A percentile compares a stretch with the other conserved stretches of the same genome.
Evolutionary conservation across 53 echinoderm and acorn worm species (phyloP).

Genomic region (Crossaster papposus): DNA sequence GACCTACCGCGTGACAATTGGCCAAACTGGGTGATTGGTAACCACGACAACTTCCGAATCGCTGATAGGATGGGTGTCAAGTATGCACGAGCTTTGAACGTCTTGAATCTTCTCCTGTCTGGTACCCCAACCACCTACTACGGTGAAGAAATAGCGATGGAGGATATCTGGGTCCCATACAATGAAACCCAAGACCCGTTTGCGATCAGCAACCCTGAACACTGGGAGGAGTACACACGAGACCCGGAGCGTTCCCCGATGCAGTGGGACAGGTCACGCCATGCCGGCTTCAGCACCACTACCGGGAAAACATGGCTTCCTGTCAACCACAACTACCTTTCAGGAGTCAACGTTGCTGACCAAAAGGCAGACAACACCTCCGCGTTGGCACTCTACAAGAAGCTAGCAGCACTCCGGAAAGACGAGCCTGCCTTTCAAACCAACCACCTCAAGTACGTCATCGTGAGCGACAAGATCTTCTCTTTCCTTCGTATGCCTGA

Average conservation of each 20-base stretch:
- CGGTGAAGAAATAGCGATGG: conserved; percentile 93
- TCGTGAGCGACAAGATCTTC: conserved; percentile 69
- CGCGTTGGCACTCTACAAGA: conserved; percentile 75
- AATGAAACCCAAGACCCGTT: conserved; percentile 78
- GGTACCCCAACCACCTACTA: conserved; percentile 95
- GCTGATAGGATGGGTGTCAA: conserved; percentile 66
- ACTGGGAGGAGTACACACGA: conserved; percentile 79
- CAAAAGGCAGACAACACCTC: conserved; percentile 65
- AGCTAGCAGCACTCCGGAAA: conserved; percentile 63
- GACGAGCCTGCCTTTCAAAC: conserved; percentile 67
- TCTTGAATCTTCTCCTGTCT: conserved; percentile 78
- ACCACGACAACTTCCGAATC: conserved; percentile 80
- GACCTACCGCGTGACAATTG: conserved; percentile 69
- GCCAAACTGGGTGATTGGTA: conserved; percentile 95
- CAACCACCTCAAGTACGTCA: conserved; percentile 59
- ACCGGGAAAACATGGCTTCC: conserved; percentile 79
- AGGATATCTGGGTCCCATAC: conserved; percentile 69
- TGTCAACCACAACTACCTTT: conserved; percentile 68
- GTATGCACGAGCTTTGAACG: conserved; percentile 70
- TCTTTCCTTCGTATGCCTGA: conserved; percentile 77
- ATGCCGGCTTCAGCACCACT: conserved; percentile 77
- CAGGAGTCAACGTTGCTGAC: conserved; percentile 72
- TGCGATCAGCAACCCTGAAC: conserved; percentile 82
- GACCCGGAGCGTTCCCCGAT: conserved; percentile 89
- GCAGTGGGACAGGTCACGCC: conserved; percentile 72